Percentiles rank a stretch among this genome's conserved stretches.
These are phyloP conservation scores for Bettongia penicillata DNA, from an alignment of 2,113 vertebrate genomes.

Conservation along the genomic window DNA sequence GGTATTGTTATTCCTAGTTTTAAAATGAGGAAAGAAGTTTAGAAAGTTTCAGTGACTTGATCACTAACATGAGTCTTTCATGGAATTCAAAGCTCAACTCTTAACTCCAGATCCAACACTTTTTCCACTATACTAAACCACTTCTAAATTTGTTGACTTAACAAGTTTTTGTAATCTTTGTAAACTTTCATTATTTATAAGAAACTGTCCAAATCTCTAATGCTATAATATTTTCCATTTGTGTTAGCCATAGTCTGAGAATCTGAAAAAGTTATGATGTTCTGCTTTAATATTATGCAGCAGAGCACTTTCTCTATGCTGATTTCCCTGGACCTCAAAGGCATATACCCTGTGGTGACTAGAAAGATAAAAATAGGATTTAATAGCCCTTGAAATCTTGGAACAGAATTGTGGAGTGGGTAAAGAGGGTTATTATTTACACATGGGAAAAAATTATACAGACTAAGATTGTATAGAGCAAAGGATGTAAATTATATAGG, in stretches of 20 bases:
- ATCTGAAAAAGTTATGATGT: no score
- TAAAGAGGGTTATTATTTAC: not conserved
- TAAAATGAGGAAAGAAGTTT: not conserved
- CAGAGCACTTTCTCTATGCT: not conserved
- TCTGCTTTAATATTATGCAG: rapidly evolving
- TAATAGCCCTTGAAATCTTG: not conserved
- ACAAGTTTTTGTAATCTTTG: not conserved
- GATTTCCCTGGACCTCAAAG: not conserved
- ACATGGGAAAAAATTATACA: no score
- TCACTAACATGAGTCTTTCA: not conserved
- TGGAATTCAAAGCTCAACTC: not conserved
- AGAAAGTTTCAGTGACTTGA: not conserved
- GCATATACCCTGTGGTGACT: rapidly evolving
- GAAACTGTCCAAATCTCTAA: not conserved
- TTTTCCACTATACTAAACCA: not conserved
- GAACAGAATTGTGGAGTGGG: not conserved
- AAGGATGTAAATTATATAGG: not conserved
- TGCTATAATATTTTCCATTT: not conserved
- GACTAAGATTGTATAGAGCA: no score
- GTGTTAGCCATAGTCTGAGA: rapidly evolving
- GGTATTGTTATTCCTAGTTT: not conserved
- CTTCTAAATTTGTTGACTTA: not conserved
- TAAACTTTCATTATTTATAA: not conserved
- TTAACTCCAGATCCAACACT: not conserved
- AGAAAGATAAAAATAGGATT: not conserved